Percentiles rank a stretch among this genome's conserved stretches.
phyloP scores from a whole-genome alignment of 2,113 vertebrate genomes.

The Eurystomus gularis region DNA sequence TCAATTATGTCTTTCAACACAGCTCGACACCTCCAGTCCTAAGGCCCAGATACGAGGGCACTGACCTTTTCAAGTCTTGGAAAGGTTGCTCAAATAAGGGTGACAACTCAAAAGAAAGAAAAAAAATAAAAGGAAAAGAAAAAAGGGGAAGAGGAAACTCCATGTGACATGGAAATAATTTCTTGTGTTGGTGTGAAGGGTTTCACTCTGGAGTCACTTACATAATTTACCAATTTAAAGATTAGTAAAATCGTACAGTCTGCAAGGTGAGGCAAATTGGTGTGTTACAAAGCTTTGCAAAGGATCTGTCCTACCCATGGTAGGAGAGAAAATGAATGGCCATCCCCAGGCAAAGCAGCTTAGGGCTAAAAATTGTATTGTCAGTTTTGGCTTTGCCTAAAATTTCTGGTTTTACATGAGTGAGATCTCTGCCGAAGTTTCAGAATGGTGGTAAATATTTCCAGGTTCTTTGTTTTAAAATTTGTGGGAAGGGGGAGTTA shows the following conservation, averaged over 20 bases:
- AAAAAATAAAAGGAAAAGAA: not conserved
- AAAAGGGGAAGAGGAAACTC: not conserved
- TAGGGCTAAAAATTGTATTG: not conserved
- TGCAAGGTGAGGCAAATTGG: not conserved
- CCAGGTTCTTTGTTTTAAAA: not conserved
- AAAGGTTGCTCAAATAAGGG: constrained; percentile 29
- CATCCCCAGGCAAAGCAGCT: not conserved
- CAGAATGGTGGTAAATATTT: not conserved
- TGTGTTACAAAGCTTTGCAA: not conserved
- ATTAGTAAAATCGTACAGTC: not conserved
- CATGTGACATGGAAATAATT: not conserved
- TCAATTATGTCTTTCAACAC: constrained; percentile 34
- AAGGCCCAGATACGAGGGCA: not conserved
- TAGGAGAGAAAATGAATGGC: not conserved
- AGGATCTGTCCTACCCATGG: not conserved
- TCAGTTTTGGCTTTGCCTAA: not conserved
- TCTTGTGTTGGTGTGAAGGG: accelerated
- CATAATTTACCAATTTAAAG: not conserved
- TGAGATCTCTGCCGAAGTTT: not conserved
- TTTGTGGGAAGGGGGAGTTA: not conserved
- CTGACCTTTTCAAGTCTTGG: constrained; percentile 36
- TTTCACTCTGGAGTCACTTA: not conserved
- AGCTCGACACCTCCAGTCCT: constrained; percentile 27
- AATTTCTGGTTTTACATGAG: not conserved
- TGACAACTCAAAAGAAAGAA: not conserved